Percentiles rank a stretch among this genome's conserved stretches.
Conservation (phyloP, 2,888 invertebrate species). For the Papilio elwesi region DNA sequence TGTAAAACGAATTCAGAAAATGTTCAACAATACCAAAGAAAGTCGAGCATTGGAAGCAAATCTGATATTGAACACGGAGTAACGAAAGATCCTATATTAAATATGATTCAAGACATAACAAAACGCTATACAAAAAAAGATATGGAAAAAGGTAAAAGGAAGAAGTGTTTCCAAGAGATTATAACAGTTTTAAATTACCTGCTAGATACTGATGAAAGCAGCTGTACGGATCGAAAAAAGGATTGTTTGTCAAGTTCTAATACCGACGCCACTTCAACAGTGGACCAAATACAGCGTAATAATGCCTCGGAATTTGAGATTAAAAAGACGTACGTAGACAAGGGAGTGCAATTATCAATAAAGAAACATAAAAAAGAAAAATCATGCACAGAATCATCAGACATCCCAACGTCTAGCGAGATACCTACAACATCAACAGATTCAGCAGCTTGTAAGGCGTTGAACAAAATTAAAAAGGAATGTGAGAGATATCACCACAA, state of each 20-base stretch:
- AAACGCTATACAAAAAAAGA: constrained; percentile 73
- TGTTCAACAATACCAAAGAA: constrained; percentile 39
- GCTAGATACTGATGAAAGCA: constrained; percentile 71
- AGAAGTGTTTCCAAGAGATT: constrained; percentile 76
- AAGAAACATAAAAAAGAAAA: constrained; percentile 54
- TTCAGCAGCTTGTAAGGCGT: constrained; percentile 68
- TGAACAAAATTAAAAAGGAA: constrained; percentile 74
- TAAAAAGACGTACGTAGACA: constrained; percentile 54
- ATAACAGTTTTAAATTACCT: constrained; percentile 71
- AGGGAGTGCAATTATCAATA: constrained; percentile 58
- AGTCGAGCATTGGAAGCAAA: constrained; percentile 46
- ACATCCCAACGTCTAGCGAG: constrained; percentile 63
- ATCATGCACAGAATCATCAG: constrained; percentile 61
- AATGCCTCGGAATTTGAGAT: constrained; percentile 30
- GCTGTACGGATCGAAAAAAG: constrained; percentile 47
- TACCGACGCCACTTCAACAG: constrained; percentile 12
- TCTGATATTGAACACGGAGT: constrained; percentile 42
- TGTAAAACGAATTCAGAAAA: constrained; percentile 38
- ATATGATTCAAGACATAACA: constrained; percentile 73
- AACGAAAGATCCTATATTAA: constrained; percentile 61
- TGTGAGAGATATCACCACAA: constrained; percentile 75
- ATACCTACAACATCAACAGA: constrained; percentile 69
- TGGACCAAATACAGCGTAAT: constrained; percentile 36
- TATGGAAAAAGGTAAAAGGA: constrained; percentile 63
- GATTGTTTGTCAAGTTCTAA: constrained; percentile 25